Evolutionary conservation across 2,113 vertebrate genomes (phyloP).

Genomic region (Chascanopsetta lugubris): DNA sequence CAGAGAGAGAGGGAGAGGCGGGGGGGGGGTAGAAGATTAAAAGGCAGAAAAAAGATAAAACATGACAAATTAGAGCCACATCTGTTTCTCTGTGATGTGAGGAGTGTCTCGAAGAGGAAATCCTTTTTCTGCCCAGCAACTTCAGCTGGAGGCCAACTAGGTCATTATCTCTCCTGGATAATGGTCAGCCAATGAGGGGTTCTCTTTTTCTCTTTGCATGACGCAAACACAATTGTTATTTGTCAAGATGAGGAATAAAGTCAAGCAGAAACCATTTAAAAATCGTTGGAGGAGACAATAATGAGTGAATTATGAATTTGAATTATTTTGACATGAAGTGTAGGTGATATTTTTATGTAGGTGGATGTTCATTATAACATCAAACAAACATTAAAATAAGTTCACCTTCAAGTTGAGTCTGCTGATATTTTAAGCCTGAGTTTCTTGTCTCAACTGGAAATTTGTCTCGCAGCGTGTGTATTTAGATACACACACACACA

Average conservation of each 20-base stretch:
- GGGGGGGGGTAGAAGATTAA: slow-evolving; percentile 61
- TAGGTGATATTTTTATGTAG: too few species aligned
- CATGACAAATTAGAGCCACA: slow-evolving; percentile 50
- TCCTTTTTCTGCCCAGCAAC: slow-evolving; percentile 61
- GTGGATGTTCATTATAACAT: too few species aligned
- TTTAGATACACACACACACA: too few species aligned
- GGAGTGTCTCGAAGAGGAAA: slow-evolving; percentile 24
- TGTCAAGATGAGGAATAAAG: too few species aligned
- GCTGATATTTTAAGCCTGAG: too few species aligned
- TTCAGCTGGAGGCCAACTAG: slow-evolving; percentile 39
- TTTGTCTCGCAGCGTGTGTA: too few species aligned
- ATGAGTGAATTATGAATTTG: too few species aligned
- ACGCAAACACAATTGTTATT: background rate
- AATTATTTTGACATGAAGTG: too few species aligned
- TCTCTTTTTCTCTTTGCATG: slow-evolving; percentile 9
- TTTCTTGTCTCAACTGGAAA: too few species aligned
- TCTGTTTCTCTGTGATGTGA: slow-evolving; percentile 61
- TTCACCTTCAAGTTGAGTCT: too few species aligned
- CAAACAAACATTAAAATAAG: too few species aligned
- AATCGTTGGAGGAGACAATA: too few species aligned
- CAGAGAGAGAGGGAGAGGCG: background rate
- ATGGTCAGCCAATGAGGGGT: slow-evolving; percentile 18
- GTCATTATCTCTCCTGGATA: slow-evolving; percentile 53
- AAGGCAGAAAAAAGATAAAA: slow-evolving; percentile 62
- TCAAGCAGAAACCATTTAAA: background rate